Evolutionary conservation across 2,888 invertebrate genomes (phyloP).

Genomic region (Calameuta filiformis): DNA sequence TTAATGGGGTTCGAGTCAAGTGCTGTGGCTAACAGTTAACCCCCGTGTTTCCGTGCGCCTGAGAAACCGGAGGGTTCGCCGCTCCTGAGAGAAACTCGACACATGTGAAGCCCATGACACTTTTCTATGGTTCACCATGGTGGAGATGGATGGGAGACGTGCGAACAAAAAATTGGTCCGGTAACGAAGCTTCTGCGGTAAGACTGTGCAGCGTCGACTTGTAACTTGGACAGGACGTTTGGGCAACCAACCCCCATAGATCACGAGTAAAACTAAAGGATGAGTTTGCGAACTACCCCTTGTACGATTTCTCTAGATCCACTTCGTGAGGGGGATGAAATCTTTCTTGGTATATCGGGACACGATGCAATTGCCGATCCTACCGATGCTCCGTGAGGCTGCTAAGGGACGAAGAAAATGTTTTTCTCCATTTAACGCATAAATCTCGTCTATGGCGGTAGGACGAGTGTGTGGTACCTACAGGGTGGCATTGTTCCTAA

Average conservation of each 20-base stretch:
- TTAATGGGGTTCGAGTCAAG: slow-evolving; percentile 59
- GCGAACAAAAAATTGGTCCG: background rate
- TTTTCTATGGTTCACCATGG: background rate
- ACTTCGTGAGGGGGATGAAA: background rate
- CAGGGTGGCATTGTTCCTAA: slow-evolving; percentile 63
- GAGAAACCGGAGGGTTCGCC: slow-evolving; percentile 54
- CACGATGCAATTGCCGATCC: background rate
- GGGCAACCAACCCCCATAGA: background rate
- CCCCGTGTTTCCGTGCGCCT: slow-evolving; percentile 37
- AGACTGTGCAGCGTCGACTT: background rate
- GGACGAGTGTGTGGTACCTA: slow-evolving; percentile 28
- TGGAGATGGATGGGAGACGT: background rate
- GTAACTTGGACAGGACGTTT: background rate
- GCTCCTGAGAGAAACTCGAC: slow-evolving; percentile 50
- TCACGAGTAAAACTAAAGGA: background rate
- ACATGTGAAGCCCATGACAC: background rate
- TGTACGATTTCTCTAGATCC: background rate
- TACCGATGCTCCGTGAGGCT: background rate
- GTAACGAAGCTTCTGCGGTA: background rate
- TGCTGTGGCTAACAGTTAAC: slow-evolving; percentile 57
- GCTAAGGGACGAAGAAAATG: slow-evolving; percentile 49
- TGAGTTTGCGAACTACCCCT: background rate
- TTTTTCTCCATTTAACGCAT: slow-evolving; percentile 66
- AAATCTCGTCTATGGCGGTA: slow-evolving; percentile 49
- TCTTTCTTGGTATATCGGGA: background rate